Conservation (phyloP, 2,888 invertebrate species). For the Lymantria dispar region DNA sequence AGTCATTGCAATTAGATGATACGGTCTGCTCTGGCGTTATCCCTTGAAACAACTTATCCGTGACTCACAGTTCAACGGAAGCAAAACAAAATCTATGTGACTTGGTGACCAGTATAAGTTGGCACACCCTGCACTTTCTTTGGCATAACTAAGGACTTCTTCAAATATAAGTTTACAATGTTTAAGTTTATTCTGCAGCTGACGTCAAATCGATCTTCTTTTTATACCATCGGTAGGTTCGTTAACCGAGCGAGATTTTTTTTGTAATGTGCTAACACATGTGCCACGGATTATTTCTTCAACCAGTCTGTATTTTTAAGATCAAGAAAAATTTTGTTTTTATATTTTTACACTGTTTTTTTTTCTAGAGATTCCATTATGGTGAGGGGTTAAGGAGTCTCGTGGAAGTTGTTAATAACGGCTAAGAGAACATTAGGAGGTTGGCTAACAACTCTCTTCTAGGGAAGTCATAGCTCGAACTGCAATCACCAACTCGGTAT, state of each 20-base stretch:
- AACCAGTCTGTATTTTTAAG: too few species aligned
- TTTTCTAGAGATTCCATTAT: too few species aligned
- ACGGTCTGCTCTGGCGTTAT: slow-evolving; percentile 47
- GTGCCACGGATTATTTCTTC: too few species aligned
- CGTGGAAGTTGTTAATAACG: too few species aligned
- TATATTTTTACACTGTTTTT: too few species aligned
- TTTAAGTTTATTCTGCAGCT: slow-evolving; percentile 28
- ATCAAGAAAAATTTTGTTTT: too few species aligned
- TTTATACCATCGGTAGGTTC: slow-evolving; percentile 22
- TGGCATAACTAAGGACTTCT: slow-evolving; percentile 14
- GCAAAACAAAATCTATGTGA: slow-evolving; percentile 52
- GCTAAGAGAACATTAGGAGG: too few species aligned
- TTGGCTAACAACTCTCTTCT: too few species aligned
- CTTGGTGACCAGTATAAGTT: slow-evolving; percentile 40
- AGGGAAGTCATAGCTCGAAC: too few species aligned
- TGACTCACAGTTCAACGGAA: slow-evolving; percentile 62
- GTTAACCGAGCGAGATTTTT: slow-evolving; percentile 43
- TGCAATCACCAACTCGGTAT: too few species aligned
- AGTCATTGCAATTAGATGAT: slow-evolving; percentile 51
- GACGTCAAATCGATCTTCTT: slow-evolving; percentile 35
- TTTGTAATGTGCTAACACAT: slow-evolving; percentile 10
- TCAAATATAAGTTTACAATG: slow-evolving; percentile 25
- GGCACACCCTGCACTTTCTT: slow-evolving; percentile 36
- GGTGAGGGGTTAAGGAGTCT: too few species aligned
- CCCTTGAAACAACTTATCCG: slow-evolving; percentile 40